Base-by-base conservation (phyloP, 2,888 invertebrate genomes). In the Drosophila mimica region DNA sequence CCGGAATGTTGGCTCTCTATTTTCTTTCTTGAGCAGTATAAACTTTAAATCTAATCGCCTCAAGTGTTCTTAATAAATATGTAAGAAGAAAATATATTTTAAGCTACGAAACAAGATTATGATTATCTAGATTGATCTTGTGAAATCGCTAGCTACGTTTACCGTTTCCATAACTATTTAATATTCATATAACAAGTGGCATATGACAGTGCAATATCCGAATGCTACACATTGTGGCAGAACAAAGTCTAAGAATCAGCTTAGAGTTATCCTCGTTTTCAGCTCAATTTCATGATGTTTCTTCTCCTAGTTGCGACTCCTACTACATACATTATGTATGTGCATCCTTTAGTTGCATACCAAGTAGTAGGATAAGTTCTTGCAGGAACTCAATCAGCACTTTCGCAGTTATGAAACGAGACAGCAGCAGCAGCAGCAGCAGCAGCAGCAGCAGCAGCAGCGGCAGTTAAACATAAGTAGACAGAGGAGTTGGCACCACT, bases 371-470 rank as follows among this genome's bases (percentile, higher is more conserved):
- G 64, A 77, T 68, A 81, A 76, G 81, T 76, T 76, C 64, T 68
- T 48, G 64, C 67, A 81, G 78, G 77, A 81, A 81, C 81, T 78
- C 81, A 81, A 79, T 81, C 78, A 77, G 81, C 73, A 73, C 68
- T 79, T 77, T 76, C 33, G 78, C 81, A 77, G 78, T 81, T 79
- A 72, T 79, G 78, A 77, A 66, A 65, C 65, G 65, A 68, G 48
- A 63, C 69, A n/a, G n/a, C 59, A 54, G 70, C 69, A n/a, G n/a
- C 59, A 53, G 65, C 53, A 64, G 61, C 62, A 51, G 80, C 62
- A n/a, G n/a, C n/a, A n/a, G n/a, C 69, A n/a, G n/a, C 59, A 54
- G 70, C 69, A n/a, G n/a, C 59, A 53, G 65, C 53, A 64, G 61
- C 62, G 46, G 80, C 62, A 59, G 61, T 70, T 67, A 51, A 52